Evolutionary conservation across 1,140 invertebrate genomes (phyloP), one percentile per base, ranked within the genome.

Genomic region (Cyclargus thomasi): DNA sequence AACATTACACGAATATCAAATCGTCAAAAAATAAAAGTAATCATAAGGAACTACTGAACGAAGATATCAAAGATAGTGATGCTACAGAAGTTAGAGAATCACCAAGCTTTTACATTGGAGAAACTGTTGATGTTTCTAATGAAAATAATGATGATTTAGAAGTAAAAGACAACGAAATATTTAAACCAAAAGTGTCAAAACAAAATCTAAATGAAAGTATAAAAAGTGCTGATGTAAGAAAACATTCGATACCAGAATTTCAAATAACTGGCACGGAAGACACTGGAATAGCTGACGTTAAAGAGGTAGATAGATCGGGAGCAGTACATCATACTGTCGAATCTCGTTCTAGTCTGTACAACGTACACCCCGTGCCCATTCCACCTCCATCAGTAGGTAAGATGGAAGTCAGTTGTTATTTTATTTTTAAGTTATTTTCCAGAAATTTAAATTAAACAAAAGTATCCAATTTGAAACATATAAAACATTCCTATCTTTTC

Each of bases 1-100:
- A 90, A 71, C 87, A 90, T 68, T 74, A 87, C 70, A 85, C 81
- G 0, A 90, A 88, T 21, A 90, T 88, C 10, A 90, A 90, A 69
- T 87, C 77, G 1, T 89, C 86, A n/a, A 79, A 29, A 79, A 29
- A 29, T 29, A 85, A 74, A 68, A 74, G 65, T 7, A 55, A 66
- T 4, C 71, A 70, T 57, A 78, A 82, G 62, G 80, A 82, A 69
- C 69, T 71, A 3, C 68, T 71, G 2, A 75, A 74, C 20, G 78
- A 78, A 53, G 86, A 88, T 18, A 65, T 80, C 8, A 88, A 88
- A 68, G 84, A 88, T 23, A 67, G 72, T 23, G 86, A 88, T 39
- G 83, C 74, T 1, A 82, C 83, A 1, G 59, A 73, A 53, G 39
- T 20, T 35, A 6, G 70, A 78, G 6, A 76, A 70, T 22, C n/a